Evolutionary conservation across 2,888 invertebrate genomes (phyloP).

Genomic region (Cephus pygmeus): DNA sequence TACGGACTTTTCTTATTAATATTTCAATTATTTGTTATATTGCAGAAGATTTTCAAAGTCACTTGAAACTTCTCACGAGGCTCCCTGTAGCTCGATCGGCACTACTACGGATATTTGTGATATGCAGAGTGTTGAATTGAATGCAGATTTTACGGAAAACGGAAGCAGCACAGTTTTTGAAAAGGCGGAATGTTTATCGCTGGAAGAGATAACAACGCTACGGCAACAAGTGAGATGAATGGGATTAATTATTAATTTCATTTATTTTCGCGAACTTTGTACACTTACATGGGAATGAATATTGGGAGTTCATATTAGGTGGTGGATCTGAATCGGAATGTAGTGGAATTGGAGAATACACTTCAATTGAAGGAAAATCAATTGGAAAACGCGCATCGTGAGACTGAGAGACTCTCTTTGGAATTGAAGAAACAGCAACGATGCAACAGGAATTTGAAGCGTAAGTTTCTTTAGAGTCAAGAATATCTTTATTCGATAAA

Average conservation of each 20-base stretch:
- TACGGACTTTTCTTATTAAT: not conserved
- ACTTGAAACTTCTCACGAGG: slow-evolving; percentile 26
- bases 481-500: not conserved
- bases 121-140: slow-evolving; percentile 44
- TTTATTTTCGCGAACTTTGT: not conserved
- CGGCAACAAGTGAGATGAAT: slow-evolving; percentile 37
- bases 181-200: slow-evolving; percentile 21
- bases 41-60: slow-evolving; percentile 33
- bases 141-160: slow-evolving; percentile 27
- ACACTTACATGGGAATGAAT: not conserved
- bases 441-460: slow-evolving; percentile 66
- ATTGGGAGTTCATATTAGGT: slow-evolving; percentile 54
- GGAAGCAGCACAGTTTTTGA: slow-evolving; percentile 24
- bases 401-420: slow-evolving; percentile 68
- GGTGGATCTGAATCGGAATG: slow-evolving; percentile 64
- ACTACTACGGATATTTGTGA: slow-evolving; percentile 33
- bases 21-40: not conserved
- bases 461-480: slow-evolving; percentile 31
- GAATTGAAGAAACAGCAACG: slow-evolving; percentile 68
- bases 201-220: slow-evolving; percentile 27
- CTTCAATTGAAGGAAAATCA: slow-evolving; percentile 67
- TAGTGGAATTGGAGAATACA: slow-evolving; percentile 65
- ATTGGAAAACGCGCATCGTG: slow-evolving; percentile 66
- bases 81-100: slow-evolving; percentile 23
- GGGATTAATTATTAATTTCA: not conserved